A percentile compares a stretch with the other conserved stretches of the same genome.
Conservation (phyloP, 2,113 vertebrate genomes). For the Cephalophus harveyi region DNA sequence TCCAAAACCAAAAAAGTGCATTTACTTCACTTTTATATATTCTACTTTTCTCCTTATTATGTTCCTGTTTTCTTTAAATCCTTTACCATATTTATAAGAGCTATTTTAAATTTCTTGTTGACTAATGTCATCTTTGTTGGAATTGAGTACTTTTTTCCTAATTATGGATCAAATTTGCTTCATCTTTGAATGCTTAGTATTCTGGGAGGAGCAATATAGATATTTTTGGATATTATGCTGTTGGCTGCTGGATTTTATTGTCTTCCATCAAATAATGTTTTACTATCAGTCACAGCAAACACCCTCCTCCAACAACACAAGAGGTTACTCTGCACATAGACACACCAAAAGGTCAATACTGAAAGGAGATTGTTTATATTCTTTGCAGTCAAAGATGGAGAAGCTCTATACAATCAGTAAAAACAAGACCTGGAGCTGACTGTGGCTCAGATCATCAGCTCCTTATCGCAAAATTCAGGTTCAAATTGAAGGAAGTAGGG, state of each 20-base stretch:
- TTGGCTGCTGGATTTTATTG: not conserved
- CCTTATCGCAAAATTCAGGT: not conserved
- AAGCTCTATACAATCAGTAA: not conserved
- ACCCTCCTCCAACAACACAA: not conserved
- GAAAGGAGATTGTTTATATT: not conserved
- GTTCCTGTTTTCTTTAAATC: too few relatives aligned
- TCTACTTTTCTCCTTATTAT: too few relatives aligned
- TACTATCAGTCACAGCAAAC: not conserved
- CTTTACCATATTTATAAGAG: too few relatives aligned
- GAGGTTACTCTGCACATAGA: not conserved
- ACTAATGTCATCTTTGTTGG: not conserved
- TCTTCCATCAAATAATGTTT: not conserved
- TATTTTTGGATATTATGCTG: not conserved
- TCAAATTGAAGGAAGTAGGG: not conserved
- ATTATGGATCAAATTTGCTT: not conserved
- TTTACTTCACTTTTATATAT: too few relatives aligned
- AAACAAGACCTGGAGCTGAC: not conserved
- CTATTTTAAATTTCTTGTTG: too few relatives aligned
- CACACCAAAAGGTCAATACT: not conserved
- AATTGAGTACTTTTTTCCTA: not conserved
- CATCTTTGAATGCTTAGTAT: not conserved
- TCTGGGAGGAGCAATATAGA: not conserved
- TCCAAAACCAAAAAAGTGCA: too few relatives aligned
- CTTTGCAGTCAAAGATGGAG: not conserved
- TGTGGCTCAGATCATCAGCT: not conserved